These are phyloP conservation scores for Timema cristinae DNA, from an alignment of 2,888 invertebrate genomes.

Conservation along the genomic window DNA sequence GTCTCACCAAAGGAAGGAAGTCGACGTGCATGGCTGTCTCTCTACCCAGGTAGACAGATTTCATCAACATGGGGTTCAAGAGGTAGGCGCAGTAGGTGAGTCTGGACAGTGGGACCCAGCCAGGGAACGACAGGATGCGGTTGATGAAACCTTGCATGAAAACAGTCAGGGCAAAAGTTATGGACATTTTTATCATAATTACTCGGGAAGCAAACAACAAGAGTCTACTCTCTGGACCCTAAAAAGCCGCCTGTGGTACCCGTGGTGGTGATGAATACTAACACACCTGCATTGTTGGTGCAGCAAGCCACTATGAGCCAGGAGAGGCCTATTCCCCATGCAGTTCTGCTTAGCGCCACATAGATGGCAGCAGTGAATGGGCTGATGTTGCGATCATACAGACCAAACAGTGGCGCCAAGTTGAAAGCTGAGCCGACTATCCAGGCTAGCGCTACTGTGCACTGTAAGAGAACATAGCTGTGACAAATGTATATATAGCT, in stretches of 20 bases:
- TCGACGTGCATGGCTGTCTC: slow-evolving; percentile 41
- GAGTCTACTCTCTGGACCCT: slow-evolving; percentile 21
- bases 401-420: slow-evolving; percentile 45
- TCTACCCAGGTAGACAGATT: slow-evolving; percentile 44
- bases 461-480: slow-evolving; percentile 35
- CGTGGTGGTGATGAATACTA: too few species aligned
- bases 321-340: slow-evolving; percentile 52
- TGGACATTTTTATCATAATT: not conserved
- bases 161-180: slow-evolving; percentile 30
- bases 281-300: slow-evolving; percentile 50
- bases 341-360: slow-evolving; percentile 49
- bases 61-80: slow-evolving; percentile 54
- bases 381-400: slow-evolving; percentile 45
- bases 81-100: slow-evolving; percentile 56
- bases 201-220: not conserved
- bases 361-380: slow-evolving; percentile 48
- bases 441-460: slow-evolving; percentile 41
- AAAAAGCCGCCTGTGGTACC: too few species aligned
- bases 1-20: slow-evolving; percentile 42
- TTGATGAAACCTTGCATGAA: slow-evolving; percentile 42
- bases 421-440: slow-evolving; percentile 44
- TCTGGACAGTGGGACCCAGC: slow-evolving; percentile 48
- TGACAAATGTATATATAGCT: too few species aligned
- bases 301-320: slow-evolving; percentile 57
- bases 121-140: slow-evolving; percentile 42